Evolutionary conservation across 1,140 invertebrate genomes (phyloP).

Genomic region (Euwallacea fornicatus): DNA sequence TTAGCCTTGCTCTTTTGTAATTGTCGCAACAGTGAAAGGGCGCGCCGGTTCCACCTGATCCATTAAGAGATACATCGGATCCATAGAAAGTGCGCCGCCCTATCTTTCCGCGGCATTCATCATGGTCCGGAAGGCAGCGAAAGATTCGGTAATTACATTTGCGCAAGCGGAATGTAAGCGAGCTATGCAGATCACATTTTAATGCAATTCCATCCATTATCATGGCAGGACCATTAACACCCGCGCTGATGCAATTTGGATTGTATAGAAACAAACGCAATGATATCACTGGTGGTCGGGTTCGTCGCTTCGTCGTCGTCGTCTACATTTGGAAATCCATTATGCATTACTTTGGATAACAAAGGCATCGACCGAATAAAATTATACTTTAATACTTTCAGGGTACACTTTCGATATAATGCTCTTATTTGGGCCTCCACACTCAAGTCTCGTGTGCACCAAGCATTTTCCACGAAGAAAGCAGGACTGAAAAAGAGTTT

Average conservation of each 20-base stretch:
- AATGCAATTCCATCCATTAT: conserved; percentile 57
- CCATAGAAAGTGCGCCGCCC: conserved; percentile 35
- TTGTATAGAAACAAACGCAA: conserved; percentile 48
- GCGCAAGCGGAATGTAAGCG: conserved; percentile 51
- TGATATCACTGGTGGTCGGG: conserved; percentile 24
- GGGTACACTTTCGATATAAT: not conserved
- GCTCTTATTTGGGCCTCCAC: not conserved
- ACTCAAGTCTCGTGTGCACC: too few species aligned
- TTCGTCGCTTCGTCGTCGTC: not conserved
- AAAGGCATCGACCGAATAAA: conserved; percentile 3
- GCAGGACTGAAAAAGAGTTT: too few species aligned
- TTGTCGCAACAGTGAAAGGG: conserved; percentile 44
- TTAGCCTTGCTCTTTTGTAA: conserved; percentile 40
- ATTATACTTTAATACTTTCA: not conserved
- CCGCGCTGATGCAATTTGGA: conserved; percentile 54
- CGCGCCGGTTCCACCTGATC: conserved; percentile 42
- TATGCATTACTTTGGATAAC: conserved; percentile 12
- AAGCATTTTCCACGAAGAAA: too few species aligned
- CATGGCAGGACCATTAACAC: conserved; percentile 54
- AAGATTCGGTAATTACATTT: conserved; percentile 55
- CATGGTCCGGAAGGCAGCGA: conserved; percentile 46
- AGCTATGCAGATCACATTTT: conserved; percentile 56
- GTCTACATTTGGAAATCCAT: conserved; percentile 10
- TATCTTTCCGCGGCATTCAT: conserved; percentile 38
- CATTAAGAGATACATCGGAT: conserved; percentile 42